phyloP scores from a whole-genome alignment of 2,797 vertebrate species.

The Lagodon rhomboides region DNA sequence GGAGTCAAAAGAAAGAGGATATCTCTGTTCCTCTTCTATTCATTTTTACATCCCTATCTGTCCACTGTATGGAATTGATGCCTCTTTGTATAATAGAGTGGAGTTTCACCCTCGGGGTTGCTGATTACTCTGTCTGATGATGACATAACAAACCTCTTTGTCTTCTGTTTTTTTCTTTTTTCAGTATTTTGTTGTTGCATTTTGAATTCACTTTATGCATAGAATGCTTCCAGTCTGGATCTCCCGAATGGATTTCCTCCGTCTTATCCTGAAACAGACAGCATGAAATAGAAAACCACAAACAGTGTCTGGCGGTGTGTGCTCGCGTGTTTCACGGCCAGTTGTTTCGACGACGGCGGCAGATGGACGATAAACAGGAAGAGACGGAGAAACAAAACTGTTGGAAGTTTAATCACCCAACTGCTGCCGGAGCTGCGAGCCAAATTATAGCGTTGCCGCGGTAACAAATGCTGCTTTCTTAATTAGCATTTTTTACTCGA shows the following conservation, averaged over 20 bases:
- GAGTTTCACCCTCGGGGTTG: constrained; percentile 23
- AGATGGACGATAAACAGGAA: constrained; percentile 50
- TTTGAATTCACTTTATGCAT: constrained; percentile 8
- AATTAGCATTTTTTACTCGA: constrained; percentile 22
- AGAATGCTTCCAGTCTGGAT: not conserved
- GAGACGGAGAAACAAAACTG: constrained; percentile 35
- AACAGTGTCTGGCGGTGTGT: not conserved
- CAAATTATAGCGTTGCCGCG: constrained; percentile 36
- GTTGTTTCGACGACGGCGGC: constrained; percentile 13
- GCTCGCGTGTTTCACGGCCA: constrained; percentile 6
- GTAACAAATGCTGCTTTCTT: constrained; percentile 35
- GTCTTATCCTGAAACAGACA: not conserved
- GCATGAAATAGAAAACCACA: not conserved
- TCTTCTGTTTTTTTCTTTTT: not conserved
- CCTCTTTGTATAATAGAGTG: constrained; percentile 8
- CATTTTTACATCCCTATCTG: not conserved
- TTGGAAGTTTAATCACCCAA: constrained; percentile 25
- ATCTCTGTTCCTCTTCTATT: not conserved
- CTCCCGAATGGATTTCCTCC: not conserved
- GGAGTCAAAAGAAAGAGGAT: not conserved
- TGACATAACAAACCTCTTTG: constrained; percentile 14
- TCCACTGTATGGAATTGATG: constrained; percentile 26
- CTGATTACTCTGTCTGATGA: constrained; percentile 34
- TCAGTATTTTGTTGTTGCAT: not conserved
- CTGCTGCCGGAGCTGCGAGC: constrained; percentile 25